These are phyloP conservation scores for Panopea generosa DNA, from an alignment of 2,888 invertebrate species.

Conservation along the genomic window DNA sequence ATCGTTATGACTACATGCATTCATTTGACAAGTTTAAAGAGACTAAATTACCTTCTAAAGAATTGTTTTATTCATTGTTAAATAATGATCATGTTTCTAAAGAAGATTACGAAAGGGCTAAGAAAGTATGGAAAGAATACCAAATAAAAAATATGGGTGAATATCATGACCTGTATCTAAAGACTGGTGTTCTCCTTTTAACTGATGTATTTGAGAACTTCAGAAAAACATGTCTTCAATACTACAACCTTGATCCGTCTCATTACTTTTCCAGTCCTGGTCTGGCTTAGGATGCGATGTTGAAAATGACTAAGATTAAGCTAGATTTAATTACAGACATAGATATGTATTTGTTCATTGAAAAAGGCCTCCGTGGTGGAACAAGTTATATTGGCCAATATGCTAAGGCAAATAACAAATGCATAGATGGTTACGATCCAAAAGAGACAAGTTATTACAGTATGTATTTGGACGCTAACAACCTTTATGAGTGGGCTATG, in stretches of 20 bases:
- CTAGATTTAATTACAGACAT: not conserved
- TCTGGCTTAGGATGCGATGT: not conserved
- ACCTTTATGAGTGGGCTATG: too few species aligned
- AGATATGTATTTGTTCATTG: not conserved
- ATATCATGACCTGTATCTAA: not conserved
- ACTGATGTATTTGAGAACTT: not conserved
- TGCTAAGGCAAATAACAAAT: too few species aligned
- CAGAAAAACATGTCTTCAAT: slow-evolving; percentile 5
- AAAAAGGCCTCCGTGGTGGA: slow-evolving; percentile 7
- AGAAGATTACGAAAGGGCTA: not conserved
- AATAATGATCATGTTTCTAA: slow-evolving; percentile 1
- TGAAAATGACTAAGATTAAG: not conserved
- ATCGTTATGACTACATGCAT: slow-evolving; percentile 10
- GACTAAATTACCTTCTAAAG: not conserved
- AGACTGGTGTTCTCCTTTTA: too few species aligned
- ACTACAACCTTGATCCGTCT: slow-evolving; percentile 1
- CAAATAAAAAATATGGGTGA: not conserved
- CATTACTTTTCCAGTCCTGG: slow-evolving; percentile 6
- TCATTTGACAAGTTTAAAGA: not conserved
- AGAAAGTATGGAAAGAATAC: slow-evolving; percentile 4
- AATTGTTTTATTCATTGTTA: slow-evolving; percentile 5
- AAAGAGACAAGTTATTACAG: too few species aligned
- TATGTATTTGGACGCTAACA: too few species aligned
- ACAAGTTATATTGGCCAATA: not conserved
- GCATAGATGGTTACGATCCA: too few species aligned